Evolutionary conservation across 2,113 vertebrate genomes (phyloP).

Genomic region (Salvelinus sp.): DNA sequence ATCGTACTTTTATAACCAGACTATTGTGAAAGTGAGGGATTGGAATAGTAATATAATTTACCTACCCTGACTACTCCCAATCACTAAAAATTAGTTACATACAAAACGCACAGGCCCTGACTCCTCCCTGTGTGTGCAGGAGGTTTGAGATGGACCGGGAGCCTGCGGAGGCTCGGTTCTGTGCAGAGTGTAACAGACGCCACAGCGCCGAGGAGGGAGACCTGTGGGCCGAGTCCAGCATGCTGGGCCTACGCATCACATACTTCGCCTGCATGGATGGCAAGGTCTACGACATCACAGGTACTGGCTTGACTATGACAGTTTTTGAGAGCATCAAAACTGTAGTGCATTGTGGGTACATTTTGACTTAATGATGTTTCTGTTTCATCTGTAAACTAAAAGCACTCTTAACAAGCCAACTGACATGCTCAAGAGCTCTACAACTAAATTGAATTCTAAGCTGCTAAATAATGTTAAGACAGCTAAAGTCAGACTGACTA

Average conservation of each 20-base stretch:
- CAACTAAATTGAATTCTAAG: not conserved
- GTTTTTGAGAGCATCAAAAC: not conserved
- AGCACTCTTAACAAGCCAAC: too few relatives aligned
- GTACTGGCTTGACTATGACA: conserved; percentile 56
- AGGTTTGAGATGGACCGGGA: conserved; percentile 93
- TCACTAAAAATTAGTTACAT: too few relatives aligned
- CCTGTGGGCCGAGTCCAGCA: conserved; percentile 94
- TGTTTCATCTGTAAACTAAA: too few relatives aligned
- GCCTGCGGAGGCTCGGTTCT: conserved; percentile 83
- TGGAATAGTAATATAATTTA: too few relatives aligned
- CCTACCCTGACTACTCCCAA: too few relatives aligned
- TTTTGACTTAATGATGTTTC: too few relatives aligned
- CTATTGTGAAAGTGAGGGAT: too few relatives aligned
- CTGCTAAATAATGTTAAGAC: too few relatives aligned
- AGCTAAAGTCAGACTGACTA: not conserved
- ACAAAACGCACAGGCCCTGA: too few relatives aligned
- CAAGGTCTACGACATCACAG: conserved; percentile 92
- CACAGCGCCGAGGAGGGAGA: conserved; percentile 92
- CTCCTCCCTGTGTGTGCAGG: conserved; percentile 61
- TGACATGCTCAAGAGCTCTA: not conserved
- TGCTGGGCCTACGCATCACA: conserved; percentile 92
- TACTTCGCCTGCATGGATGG: conserved; percentile 93
- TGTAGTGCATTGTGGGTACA: too few relatives aligned
- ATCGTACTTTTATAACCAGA: too few relatives aligned
- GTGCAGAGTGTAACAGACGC: conserved; percentile 82